Percentiles rank a stretch among this genome's conserved stretches.
Conservation (phyloP, 2,113 vertebrate species). For the Pteropus alecto region DNA sequence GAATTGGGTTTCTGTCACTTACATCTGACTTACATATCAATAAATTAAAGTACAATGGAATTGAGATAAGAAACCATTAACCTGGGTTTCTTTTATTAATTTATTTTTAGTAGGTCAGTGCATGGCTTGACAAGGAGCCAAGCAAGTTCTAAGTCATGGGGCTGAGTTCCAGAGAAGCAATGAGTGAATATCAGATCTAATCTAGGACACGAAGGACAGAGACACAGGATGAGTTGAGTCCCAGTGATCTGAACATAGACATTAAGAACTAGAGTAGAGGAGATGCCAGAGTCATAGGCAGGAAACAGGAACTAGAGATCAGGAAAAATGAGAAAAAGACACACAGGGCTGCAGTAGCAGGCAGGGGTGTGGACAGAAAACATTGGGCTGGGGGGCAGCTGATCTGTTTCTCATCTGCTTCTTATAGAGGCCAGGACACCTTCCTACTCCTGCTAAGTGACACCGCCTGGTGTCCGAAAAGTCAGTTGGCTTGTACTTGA, state of each 20-base stretch:
- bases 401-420: background rate
- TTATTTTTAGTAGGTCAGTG: background rate
- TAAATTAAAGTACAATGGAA: background rate
- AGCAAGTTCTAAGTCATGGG: background rate
- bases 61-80: background rate
- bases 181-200: background rate
- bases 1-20: conserved; percentile 26
- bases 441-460: background rate
- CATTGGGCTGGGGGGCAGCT: background rate
- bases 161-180: background rate
- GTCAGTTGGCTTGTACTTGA: background rate
- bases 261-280: background rate
- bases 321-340: background rate
- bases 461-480: conserved; percentile 46
- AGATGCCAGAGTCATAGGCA: background rate
- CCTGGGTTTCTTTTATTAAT: background rate
- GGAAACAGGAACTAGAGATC: background rate
- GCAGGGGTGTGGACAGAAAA: background rate
- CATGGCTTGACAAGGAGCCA: background rate
- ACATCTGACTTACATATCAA: background rate
- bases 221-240: background rate
- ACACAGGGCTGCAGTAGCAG: background rate
- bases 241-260: background rate
- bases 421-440: background rate
- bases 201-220: background rate